A percentile compares a stretch with the other conserved stretches of the same genome.
Evolutionary conservation across 2,888 invertebrate genomes (phyloP).

Genomic region (Doris montereyensis): DNA sequence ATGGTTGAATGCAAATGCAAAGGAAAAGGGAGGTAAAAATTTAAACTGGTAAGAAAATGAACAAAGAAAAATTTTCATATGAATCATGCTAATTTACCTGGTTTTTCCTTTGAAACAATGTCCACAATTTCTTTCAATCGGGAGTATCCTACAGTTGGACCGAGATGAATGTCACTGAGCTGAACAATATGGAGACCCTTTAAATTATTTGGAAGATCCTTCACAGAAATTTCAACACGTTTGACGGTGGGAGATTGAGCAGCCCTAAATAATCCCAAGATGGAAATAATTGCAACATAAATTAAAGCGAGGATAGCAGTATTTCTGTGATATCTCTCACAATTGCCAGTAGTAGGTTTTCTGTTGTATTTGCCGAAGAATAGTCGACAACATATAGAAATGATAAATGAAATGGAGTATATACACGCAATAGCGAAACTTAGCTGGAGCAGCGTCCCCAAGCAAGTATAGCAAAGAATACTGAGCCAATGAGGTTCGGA

Average conservation of each 20-base stretch:
- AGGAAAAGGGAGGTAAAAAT: too few species aligned
- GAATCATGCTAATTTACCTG: too few species aligned
- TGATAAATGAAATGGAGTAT: constrained; percentile 13
- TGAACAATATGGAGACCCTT: constrained; percentile 67
- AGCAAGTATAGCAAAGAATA: constrained; percentile 39
- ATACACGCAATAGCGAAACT: constrained; percentile 22
- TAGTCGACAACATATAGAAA: neutral
- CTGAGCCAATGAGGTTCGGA: constrained; percentile 50
- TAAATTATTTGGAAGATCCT: constrained; percentile 55
- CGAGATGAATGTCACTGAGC: constrained; percentile 73
- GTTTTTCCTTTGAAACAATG: too few species aligned
- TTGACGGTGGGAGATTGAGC: constrained; percentile 53
- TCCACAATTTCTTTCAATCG: constrained; percentile 65
- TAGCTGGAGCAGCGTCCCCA: constrained; percentile 42
- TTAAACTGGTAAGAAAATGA: too few species aligned
- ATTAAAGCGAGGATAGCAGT: constrained; percentile 44
- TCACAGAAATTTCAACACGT: constrained; percentile 53
- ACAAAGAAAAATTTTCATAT: too few species aligned
- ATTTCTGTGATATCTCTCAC: too few species aligned
- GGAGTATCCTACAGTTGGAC: constrained; percentile 70
- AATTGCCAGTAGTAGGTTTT: too few species aligned
- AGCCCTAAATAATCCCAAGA: constrained; percentile 54
- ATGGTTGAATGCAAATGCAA: too few species aligned
- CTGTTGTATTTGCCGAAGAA: too few species aligned
- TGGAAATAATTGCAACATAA: constrained; percentile 48